Evolutionary conservation across 2,113 vertebrate species (phyloP).

Genomic region (Channa argus): DNA sequence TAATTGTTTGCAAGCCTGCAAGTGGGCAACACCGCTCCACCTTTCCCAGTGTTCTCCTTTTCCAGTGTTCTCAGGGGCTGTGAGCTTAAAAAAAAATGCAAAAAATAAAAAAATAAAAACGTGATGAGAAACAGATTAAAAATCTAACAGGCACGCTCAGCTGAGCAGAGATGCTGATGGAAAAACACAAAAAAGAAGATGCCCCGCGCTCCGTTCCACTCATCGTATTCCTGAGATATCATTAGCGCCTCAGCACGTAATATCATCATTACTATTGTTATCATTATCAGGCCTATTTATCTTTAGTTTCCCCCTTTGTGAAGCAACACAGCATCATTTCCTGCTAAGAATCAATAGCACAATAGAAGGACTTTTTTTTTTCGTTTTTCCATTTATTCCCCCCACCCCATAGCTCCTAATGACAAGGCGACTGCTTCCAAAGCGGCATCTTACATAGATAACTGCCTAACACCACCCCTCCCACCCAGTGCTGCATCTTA

Average conservation of each 20-base stretch:
- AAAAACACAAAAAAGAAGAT: constrained; percentile 24
- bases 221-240: constrained; percentile 30
- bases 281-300: constrained; percentile 55
- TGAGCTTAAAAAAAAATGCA: constrained; percentile 1
- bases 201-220: constrained; percentile 17
- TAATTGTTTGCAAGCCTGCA: constrained; percentile 25
- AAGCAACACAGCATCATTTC: constrained; percentile 39
- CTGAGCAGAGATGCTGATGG: constrained; percentile 38
- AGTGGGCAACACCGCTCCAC: background rate
- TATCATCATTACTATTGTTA: constrained; percentile 54
- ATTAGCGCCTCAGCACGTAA: constrained; percentile 47
- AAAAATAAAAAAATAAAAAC: background rate
- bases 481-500: background rate
- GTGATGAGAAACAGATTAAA: constrained; percentile 48
- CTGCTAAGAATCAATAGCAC: constrained; percentile 53
- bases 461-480: constrained; percentile 26
- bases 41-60: constrained; percentile 12
- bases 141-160: constrained; percentile 16
- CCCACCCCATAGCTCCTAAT: constrained; percentile 17
- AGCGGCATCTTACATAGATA: constrained; percentile 35
- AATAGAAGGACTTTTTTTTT: constrained; percentile 14
- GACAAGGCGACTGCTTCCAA: constrained; percentile 25
- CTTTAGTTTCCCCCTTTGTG: constrained; percentile 36
- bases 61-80: constrained; percentile 7
- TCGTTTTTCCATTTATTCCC: constrained; percentile 23